Evolutionary conservation across 2,888 invertebrate genomes (phyloP).

Genomic region (Diadromus collaris): DNA sequence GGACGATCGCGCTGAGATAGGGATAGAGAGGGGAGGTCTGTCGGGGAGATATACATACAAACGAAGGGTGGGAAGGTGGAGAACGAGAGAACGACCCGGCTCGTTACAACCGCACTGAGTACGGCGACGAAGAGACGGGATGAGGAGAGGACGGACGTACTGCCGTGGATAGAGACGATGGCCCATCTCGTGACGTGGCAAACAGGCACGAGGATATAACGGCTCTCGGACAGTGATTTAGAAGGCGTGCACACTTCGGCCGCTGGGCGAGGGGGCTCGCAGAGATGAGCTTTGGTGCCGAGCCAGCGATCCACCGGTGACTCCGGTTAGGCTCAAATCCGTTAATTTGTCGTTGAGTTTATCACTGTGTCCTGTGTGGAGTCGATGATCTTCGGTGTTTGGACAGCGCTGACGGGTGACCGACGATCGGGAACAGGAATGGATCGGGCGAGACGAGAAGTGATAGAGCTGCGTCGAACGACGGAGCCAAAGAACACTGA

Average conservation of each 20-base stretch:
- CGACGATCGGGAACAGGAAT: background rate
- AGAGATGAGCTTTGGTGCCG: slow-evolving; percentile 36
- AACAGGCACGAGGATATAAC: slow-evolving; percentile 23
- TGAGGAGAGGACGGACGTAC: slow-evolving; percentile 8
- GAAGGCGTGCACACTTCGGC: slow-evolving; percentile 26
- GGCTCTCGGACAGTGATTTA: slow-evolving; percentile 44
- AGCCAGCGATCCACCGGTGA: slow-evolving; percentile 19
- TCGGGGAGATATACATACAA: slow-evolving; percentile 15
- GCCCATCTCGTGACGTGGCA: slow-evolving; percentile 2
- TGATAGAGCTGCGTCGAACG: background rate
- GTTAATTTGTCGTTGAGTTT: slow-evolving; percentile 43
- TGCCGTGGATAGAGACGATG: slow-evolving; percentile 16
- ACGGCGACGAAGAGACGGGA: slow-evolving; percentile 14
- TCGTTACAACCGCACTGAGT: slow-evolving; percentile 43
- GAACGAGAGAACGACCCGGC: slow-evolving; percentile 16
- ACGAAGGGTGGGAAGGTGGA: slow-evolving; percentile 1
- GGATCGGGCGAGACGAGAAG: background rate
- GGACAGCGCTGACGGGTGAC: background rate
- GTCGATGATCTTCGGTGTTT: background rate
- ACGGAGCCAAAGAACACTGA: background rate
- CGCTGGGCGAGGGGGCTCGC: background rate
- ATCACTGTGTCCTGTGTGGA: slow-evolving; percentile 17
- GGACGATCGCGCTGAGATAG: slow-evolving; percentile 66
- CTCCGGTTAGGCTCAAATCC: slow-evolving; percentile 25
- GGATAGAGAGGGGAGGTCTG: slow-evolving; percentile 24